Evolutionary conservation across 2,888 invertebrate genomes (phyloP).

Genomic region (Diarsia dahlii): DNA sequence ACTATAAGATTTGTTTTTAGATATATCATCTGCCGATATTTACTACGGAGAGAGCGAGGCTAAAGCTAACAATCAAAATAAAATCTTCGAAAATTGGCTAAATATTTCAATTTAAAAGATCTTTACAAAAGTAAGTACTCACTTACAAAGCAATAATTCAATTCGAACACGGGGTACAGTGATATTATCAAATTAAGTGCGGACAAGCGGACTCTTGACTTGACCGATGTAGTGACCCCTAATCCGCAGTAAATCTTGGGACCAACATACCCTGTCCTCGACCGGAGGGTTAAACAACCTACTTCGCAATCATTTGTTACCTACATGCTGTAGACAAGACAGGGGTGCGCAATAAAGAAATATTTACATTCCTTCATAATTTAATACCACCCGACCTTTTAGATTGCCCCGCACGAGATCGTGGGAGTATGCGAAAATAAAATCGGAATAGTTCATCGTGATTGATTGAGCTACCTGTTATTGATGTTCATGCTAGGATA

Average conservation of each 20-base stretch:
- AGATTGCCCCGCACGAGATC: conserved; percentile 45
- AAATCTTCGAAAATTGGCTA: background rate
- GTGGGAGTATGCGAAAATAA: conserved; percentile 48
- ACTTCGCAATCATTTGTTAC: conserved; percentile 88
- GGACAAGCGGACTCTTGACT: conserved; percentile 86
- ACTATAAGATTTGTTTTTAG: background rate
- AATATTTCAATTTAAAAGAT: conserved; percentile 6
- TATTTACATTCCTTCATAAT: conserved; percentile 70
- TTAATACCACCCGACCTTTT: conserved; percentile 58
- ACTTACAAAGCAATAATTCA: conserved; percentile 72
- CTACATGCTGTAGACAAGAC: conserved; percentile 81
- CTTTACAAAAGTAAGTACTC: conserved; percentile 2
- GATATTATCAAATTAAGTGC: conserved; percentile 85
- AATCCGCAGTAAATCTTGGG: conserved; percentile 90
- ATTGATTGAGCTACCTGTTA: conserved; percentile 56
- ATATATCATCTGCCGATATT: background rate
- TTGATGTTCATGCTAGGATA: conserved; percentile 49
- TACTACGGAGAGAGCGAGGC: background rate
- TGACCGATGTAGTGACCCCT: conserved; percentile 89
- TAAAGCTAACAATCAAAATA: background rate
- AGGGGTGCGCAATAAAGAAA: conserved; percentile 74
- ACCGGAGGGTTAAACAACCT: conserved; percentile 86
- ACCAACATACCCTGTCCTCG: conserved; percentile 74
- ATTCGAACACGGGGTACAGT: conserved; percentile 72
- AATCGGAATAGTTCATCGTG: conserved; percentile 39